These are phyloP conservation scores for Opisthocomus hoazin DNA, from an alignment of 2,113 vertebrate genomes.

Conservation along the genomic window DNA sequence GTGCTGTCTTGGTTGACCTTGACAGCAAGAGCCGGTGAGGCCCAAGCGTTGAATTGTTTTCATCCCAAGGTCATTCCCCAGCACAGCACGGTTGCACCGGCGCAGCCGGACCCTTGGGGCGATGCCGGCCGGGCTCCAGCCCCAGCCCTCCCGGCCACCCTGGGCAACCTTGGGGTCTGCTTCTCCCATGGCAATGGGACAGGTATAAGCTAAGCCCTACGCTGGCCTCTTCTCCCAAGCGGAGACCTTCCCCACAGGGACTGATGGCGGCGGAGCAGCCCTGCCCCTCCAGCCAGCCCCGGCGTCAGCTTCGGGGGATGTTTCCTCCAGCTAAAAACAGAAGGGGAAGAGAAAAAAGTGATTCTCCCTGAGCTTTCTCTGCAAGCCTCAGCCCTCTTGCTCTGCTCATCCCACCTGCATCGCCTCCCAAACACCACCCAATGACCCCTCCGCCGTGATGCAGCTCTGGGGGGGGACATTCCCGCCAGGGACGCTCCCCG, in stretches of 20 bases:
- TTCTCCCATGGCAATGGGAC: background rate
- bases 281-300: background rate
- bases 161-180: background rate
- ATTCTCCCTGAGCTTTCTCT: background rate
- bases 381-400: background rate
- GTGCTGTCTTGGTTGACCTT: conserved; percentile 17
- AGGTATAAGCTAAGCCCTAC: background rate
- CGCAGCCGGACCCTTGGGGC: background rate
- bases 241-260: background rate
- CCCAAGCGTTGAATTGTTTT: background rate
- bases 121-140: rapidly evolving
- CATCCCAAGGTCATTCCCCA: background rate
- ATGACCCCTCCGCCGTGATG: rapidly evolving
- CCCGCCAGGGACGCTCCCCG: background rate
- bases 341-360: conserved; percentile 52
- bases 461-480: background rate
- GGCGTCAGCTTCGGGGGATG: background rate
- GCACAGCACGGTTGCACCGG: background rate
- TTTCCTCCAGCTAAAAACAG: conserved; percentile 39
- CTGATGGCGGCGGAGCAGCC: background rate
- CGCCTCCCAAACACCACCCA: background rate
- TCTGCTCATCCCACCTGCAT: rapidly evolving
- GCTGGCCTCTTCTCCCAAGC: background rate
- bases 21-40: background rate
- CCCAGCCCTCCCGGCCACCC: background rate